Conservation (phyloP, 2,888 invertebrate genomes). For the Copidosoma aretas region DNA sequence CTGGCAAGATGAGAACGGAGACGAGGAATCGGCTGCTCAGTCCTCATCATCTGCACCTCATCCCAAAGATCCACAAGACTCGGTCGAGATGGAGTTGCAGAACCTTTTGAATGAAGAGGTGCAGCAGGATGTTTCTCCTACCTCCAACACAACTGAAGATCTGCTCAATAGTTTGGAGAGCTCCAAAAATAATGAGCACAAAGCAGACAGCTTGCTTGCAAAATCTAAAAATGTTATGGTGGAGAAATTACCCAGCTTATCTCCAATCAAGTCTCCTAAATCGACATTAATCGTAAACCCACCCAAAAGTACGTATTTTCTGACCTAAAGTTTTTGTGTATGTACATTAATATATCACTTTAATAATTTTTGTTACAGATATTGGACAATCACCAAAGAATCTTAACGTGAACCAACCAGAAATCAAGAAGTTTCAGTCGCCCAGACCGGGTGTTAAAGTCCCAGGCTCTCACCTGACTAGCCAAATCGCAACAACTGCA, state of each 20-base stretch:
- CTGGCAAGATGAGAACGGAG: slow-evolving; percentile 58
- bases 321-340: not conserved
- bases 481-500: slow-evolving; percentile 66
- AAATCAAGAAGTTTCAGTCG: slow-evolving; percentile 34
- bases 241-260: slow-evolving; percentile 15
- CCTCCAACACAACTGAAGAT: slow-evolving; percentile 20
- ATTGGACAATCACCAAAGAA: slow-evolving; percentile 24
- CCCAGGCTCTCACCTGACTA: slow-evolving; percentile 61
- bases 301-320: slow-evolving; percentile 25
- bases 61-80: slow-evolving; percentile 34
- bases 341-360: not conserved
- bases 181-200: slow-evolving; percentile 17
- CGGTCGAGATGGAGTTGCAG: slow-evolving; percentile 36
- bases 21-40: slow-evolving; percentile 47
- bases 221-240: slow-evolving; percentile 18
- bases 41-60: slow-evolving; percentile 39
- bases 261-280: slow-evolving; percentile 25
- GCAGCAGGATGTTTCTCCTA: slow-evolving; percentile 32
- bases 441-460: slow-evolving; percentile 46
- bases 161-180: slow-evolving; percentile 16
- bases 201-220: not conserved
- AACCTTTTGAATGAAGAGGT: slow-evolving; percentile 46
- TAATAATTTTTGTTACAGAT: slow-evolving; percentile 18
- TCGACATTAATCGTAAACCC: slow-evolving; percentile 17
- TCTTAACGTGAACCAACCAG: slow-evolving; percentile 14